A percentile compares a stretch with the other conserved stretches of the same genome.
Evolutionary conservation across 2,113 vertebrate genomes (phyloP).

Genomic region (Butastur rufipennis): DNA sequence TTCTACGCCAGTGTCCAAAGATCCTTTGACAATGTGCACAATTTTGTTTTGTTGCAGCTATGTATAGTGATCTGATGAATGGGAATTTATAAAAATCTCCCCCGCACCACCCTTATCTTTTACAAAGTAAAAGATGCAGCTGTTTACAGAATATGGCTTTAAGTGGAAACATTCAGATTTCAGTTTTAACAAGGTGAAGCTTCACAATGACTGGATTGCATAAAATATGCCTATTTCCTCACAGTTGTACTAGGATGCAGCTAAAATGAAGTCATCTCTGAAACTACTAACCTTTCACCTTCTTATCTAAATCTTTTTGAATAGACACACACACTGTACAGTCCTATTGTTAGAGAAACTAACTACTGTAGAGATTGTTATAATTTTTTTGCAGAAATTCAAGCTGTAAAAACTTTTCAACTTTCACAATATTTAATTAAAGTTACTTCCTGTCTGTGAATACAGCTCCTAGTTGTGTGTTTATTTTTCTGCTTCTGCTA

Average conservation of each 20-base stretch:
- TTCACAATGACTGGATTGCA: slow-evolving; percentile 75
- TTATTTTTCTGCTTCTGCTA: slow-evolving; percentile 69
- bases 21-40: slow-evolving; percentile 67
- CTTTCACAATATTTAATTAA: slow-evolving; percentile 99
- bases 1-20: slow-evolving; percentile 72
- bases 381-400: slow-evolving; percentile 97
- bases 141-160: slow-evolving; percentile 83
- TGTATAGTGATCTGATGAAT: slow-evolving; percentile 59
- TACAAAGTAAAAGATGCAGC: slow-evolving; percentile 67
- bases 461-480: slow-evolving; percentile 70
- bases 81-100: slow-evolving; percentile 44
- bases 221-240: slow-evolving; percentile 70
- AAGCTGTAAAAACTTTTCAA: slow-evolving; percentile 99
- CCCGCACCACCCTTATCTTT: slow-evolving; percentile 30
- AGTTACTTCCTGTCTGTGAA: slow-evolving; percentile 99
- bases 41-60: slow-evolving; percentile 67
- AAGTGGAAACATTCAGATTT: slow-evolving; percentile 74
- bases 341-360: slow-evolving; percentile 92
- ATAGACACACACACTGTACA: slow-evolving; percentile 98
- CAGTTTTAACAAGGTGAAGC: slow-evolving; percentile 68
- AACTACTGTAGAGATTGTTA: slow-evolving; percentile 99
- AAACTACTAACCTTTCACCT: slow-evolving; percentile 88
- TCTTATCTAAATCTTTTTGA: slow-evolving; percentile 84
- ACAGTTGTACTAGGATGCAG: slow-evolving; percentile 74
- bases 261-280: slow-evolving; percentile 78